Conservation (phyloP, 2,888 invertebrate species). For the Octonoba sinensis region DNA sequence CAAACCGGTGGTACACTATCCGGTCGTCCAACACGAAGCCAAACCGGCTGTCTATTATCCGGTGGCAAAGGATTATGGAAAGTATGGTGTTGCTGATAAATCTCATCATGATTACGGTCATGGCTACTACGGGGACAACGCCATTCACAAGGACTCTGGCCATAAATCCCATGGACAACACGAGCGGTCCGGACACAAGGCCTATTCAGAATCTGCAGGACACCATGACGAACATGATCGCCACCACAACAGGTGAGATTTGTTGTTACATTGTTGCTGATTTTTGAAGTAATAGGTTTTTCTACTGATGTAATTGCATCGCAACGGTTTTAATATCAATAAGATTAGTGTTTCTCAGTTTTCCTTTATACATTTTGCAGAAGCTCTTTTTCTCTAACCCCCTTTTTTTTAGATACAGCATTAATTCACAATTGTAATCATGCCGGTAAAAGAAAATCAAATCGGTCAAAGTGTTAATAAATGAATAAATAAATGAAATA, state of each 20-base stretch:
- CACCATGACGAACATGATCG: slow-evolving; percentile 47
- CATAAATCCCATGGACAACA: slow-evolving; percentile 41
- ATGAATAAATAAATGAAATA: too few species aligned
- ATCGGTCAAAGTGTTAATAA: too few species aligned
- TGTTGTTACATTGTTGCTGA: too few species aligned
- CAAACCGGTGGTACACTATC: slow-evolving; percentile 8
- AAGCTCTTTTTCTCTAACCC: too few species aligned
- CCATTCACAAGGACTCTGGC: slow-evolving; percentile 23
- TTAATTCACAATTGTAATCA: too few species aligned
- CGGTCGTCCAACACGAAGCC: neutral
- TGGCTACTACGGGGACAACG: slow-evolving; percentile 36
- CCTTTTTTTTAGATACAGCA: too few species aligned
- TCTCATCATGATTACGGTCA: slow-evolving; percentile 33
- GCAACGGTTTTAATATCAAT: too few species aligned
- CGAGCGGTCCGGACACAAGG: slow-evolving; percentile 41
- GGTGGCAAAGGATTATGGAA: slow-evolving; percentile 17
- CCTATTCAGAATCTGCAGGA: slow-evolving; percentile 23
- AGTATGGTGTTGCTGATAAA: slow-evolving; percentile 21
- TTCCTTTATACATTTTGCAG: too few species aligned
- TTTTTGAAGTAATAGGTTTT: too few species aligned
- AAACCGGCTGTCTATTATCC: slow-evolving; percentile 11
- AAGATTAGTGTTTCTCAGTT: too few species aligned
- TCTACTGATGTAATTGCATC: too few species aligned
- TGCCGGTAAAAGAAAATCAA: too few species aligned
- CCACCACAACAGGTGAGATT: slow-evolving; percentile 39